phyloP scores from a whole-genome alignment of 1,140 invertebrate species.

The Tetragnatha versicolor region DNA sequence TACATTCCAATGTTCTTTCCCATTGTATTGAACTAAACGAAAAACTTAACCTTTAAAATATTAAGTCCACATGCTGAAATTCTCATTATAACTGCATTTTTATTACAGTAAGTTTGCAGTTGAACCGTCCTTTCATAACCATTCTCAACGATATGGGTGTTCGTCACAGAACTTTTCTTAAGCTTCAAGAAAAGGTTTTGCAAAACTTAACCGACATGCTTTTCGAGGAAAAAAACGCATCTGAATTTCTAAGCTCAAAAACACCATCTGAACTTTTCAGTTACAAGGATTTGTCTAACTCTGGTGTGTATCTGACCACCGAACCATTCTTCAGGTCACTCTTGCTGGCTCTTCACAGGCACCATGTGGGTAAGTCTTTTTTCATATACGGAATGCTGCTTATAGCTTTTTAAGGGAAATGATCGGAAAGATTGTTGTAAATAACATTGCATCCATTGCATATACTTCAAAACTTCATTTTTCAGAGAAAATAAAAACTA shows the following conservation, averaged over 20 bases:
- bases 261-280: constrained; percentile 6
- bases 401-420: not conserved
- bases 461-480: not conserved
- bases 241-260: constrained; percentile 28
- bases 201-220: constrained; percentile 52
- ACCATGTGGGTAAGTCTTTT: constrained; percentile 30
- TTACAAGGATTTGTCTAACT: constrained; percentile 32
- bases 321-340: constrained; percentile 57
- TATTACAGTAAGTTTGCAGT: constrained; percentile 40
- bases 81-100: not conserved
- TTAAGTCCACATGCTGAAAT: too few species aligned
- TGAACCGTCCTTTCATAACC: constrained; percentile 56
- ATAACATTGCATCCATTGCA: not conserved
- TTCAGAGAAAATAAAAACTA: constrained; percentile 54
- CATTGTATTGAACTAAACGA: too few species aligned
- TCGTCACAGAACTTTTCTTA: constrained; percentile 34
- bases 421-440: not conserved
- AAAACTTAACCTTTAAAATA: too few species aligned
- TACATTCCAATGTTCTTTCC: too few species aligned
- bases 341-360: constrained; percentile 38
- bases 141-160: constrained; percentile 54
- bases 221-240: constrained; percentile 54
- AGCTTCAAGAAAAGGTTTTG: constrained; percentile 46
- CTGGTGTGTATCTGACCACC: constrained; percentile 52
- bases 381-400: not conserved